Evolutionary conservation across 1,140 invertebrate genomes (phyloP).

Genomic region (Camponotus vicinus): DNA sequence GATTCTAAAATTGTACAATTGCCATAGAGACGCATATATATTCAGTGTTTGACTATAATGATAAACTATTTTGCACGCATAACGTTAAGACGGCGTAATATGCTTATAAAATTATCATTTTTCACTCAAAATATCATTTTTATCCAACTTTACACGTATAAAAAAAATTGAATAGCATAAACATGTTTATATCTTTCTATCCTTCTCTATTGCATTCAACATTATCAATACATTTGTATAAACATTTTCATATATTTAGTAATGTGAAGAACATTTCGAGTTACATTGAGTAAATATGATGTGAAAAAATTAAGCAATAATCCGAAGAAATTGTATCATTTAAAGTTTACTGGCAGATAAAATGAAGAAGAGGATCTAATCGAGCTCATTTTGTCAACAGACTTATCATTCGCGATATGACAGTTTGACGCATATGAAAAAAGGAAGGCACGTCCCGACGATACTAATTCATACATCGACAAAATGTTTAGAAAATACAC

Average conservation of each 20-base stretch:
- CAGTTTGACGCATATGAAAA: not conserved
- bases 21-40: not conserved
- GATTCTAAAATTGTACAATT: no score
- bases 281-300: not conserved
- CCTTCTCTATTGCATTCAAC: not conserved
- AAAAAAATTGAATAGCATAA: not conserved
- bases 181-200: not conserved
- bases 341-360: not conserved
- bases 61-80: not conserved
- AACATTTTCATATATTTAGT: not conserved
- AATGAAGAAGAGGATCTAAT: not conserved
- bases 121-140: not conserved
- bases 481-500: not conserved
- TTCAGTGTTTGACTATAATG: not conserved
- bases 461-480: no score
- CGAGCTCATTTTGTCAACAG: constrained; percentile 18
- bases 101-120: not conserved
- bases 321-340: not conserved
- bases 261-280: not conserved
- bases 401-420: not conserved
- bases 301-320: not conserved
- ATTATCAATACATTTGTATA: not conserved
- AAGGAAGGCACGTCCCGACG: not conserved
- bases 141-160: not conserved
- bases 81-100: not conserved